Base-by-base conservation (phyloP, 2,888 invertebrate species). In the Xanthorhoe spadicearia region DNA sequence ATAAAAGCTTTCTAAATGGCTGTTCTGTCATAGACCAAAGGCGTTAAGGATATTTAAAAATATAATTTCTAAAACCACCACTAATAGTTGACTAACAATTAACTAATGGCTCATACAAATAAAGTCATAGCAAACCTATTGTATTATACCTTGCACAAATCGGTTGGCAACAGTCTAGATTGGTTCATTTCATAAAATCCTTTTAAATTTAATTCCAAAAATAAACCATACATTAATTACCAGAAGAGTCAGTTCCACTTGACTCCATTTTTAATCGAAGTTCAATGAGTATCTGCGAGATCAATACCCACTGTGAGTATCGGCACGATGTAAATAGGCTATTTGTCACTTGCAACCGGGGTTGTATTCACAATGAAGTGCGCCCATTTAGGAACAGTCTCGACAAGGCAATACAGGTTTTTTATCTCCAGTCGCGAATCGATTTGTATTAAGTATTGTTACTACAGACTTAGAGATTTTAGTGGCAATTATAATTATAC, bases 271-370 rank as follows among this genome's bases (percentile, higher is more conserved):
- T 52, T n/a, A 56, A 28, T 52, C 7, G 51, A 64, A 60, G 9
- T 3, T 15, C 15, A 18, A 43, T 19, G 8, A 46, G 48, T 32
- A 10, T 35, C 17, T 15, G 18, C 9, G 50, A 59, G 58, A 69
- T 68, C 62, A 65, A 64, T 62, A 57, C 57, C 61, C 61, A 66
- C 76, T 71, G 75, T 72, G 77, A 77, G 78, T 81, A 83, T 79
- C 71, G 68, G 66, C 68, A 57, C 49, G 48, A 83, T 83, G 82
- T 83, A 86, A 85, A 85, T 85, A 83, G 80, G 75, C 79, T 77
- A 85, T 87, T 86, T 87, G 83, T 87, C 84, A 83, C 78, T 77
- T 74, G 75, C 80, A 78, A 79, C 73, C 75, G 74, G 76, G 23
- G 72, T 77, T 70, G 70, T 72, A 69, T 58, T 53, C 48, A 71